A percentile compares a stretch with the other conserved stretches of the same genome.
These are phyloP conservation scores for Trachelus iudaicus DNA, from an alignment of 2,888 invertebrate species.

Conservation along the genomic window DNA sequence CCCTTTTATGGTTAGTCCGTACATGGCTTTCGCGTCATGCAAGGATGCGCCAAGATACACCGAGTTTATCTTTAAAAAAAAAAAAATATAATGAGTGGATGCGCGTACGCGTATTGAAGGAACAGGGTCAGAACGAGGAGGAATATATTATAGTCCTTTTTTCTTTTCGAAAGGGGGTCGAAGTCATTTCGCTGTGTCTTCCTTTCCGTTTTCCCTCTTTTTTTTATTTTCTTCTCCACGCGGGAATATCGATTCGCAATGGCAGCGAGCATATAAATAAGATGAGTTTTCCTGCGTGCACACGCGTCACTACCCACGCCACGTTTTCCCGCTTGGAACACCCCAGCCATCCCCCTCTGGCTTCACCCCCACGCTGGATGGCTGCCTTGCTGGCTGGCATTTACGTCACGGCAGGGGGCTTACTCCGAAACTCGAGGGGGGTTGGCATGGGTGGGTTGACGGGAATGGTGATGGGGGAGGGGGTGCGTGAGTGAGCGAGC, in stretches of 20 bases:
- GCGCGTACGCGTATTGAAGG: neutral
- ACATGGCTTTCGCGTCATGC: neutral
- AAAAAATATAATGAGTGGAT: neutral
- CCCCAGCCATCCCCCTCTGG: conserved; percentile 22
- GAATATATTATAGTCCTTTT: neutral
- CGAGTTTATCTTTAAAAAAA: neutral
- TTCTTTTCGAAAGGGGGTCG: neutral
- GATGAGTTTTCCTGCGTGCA: conserved; percentile 64
- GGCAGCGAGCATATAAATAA: conserved; percentile 61
- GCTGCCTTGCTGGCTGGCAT: conserved; percentile 47
- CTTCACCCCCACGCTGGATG: neutral
- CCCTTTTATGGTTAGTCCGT: neutral
- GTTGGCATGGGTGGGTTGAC: neutral
- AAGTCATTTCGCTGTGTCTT: neutral
- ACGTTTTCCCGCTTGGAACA: conserved; percentile 32
- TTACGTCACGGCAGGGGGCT: conserved; percentile 48
- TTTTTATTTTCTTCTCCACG: conserved; percentile 4
- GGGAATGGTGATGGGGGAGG: neutral
- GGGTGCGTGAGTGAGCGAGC: conserved; percentile 26
- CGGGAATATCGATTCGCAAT: conserved; percentile 55
- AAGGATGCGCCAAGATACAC: neutral
- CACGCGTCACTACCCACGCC: conserved; percentile 63
- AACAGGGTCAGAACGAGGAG: neutral
- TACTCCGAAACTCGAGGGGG: conserved; percentile 13
- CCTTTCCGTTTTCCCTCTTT: conserved; percentile 6